These are phyloP conservation scores for Lasioglossum baleicum DNA, from an alignment of 1,140 invertebrate species.

Conservation along the genomic window DNA sequence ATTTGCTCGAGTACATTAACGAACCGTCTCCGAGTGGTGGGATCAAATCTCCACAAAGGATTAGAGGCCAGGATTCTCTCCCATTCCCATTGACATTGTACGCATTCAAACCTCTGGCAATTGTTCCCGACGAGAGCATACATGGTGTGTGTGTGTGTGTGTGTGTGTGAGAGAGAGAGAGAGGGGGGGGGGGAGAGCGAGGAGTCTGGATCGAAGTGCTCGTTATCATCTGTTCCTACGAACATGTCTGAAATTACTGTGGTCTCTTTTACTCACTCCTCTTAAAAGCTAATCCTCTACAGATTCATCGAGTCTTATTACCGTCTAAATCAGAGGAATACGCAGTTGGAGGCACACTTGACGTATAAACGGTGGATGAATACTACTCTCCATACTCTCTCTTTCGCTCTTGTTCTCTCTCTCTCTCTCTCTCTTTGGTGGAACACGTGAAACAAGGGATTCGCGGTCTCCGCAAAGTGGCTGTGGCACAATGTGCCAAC, in stretches of 20 bases:
- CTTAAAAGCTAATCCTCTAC: not conserved
- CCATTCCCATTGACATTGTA: no score
- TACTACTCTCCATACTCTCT: not conserved
- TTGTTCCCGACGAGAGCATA: no score
- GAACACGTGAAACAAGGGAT: constrained; percentile 34
- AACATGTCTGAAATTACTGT: not conserved
- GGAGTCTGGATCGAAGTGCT: no score
- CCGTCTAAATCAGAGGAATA: constrained; percentile 32
- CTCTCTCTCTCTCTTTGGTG: not conserved
- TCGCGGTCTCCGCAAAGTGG: constrained; percentile 32
- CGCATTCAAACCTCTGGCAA: no score
- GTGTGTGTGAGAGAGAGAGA: no score
- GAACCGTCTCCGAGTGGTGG: no score
- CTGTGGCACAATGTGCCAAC: constrained; percentile 38
- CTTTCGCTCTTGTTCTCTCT: no score
- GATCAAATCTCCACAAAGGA: no score
- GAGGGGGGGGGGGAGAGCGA: no score
- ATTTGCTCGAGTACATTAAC: no score
- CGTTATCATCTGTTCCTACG: not conserved
- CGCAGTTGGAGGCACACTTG: constrained; percentile 16
- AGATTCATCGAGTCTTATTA: constrained; percentile 53
- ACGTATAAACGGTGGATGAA: constrained; percentile 40
- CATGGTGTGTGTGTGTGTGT: no score
- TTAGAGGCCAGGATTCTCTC: no score
- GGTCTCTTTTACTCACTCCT: not conserved